Conservation (phyloP, 2,797 vertebrate genomes). For the Clarias pachynema region DNA sequence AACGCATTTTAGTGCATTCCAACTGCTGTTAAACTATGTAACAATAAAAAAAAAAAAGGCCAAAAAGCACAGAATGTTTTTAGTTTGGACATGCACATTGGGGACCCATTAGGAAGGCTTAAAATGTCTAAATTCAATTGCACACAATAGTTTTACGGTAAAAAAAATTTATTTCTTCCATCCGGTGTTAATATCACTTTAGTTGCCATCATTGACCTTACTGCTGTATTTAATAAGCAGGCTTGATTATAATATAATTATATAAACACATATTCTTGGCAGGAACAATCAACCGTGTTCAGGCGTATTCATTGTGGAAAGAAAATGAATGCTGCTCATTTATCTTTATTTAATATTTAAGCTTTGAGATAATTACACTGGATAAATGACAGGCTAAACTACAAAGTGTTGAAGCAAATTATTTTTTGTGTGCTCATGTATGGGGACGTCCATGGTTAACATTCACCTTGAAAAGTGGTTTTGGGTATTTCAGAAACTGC, state of each 20-base stretch:
- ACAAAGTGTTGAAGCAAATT: not conserved
- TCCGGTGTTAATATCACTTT: not conserved
- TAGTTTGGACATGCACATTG: too few relatives aligned
- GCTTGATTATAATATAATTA: not conserved
- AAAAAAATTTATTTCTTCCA: not conserved
- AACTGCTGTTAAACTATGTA: too few relatives aligned
- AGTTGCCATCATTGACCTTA: not conserved
- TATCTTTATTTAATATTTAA: not conserved
- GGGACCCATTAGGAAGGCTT: too few relatives aligned
- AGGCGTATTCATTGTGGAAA: not conserved
- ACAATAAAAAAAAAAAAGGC: too few relatives aligned
- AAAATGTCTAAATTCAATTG: too few relatives aligned
- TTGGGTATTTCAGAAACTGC: not conserved
- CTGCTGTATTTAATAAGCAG: not conserved
- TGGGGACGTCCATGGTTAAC: too few relatives aligned
- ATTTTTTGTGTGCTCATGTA: too few relatives aligned
- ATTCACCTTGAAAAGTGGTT: not conserved
- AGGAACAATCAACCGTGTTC: not conserved
- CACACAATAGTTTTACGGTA: too few relatives aligned
- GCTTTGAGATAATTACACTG: not conserved
- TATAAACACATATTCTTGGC: not conserved
- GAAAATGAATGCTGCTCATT: not conserved
- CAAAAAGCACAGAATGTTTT: too few relatives aligned
- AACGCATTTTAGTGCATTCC: too few relatives aligned
- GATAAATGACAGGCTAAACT: not conserved